Conservation (phyloP, 1,140 invertebrate genomes). For the Heliconius himera region DNA sequence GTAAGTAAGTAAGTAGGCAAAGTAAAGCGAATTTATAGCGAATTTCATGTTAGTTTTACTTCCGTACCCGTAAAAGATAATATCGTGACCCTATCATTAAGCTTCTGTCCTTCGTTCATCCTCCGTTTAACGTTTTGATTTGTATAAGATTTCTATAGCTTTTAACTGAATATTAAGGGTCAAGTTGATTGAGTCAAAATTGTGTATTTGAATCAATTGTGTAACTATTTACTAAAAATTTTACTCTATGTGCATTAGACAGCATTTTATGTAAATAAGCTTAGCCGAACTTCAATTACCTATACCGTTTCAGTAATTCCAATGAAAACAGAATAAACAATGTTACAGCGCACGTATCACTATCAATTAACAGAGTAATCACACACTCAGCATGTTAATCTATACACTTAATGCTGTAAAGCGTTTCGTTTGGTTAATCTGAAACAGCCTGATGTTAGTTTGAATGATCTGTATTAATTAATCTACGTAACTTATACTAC, state of each 20-base stretch:
- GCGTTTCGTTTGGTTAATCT: neutral
- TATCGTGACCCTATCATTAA: too few relatives aligned
- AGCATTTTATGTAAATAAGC: neutral
- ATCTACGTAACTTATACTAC: neutral
- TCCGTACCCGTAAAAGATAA: too few relatives aligned
- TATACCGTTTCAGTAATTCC: neutral
- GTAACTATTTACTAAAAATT: neutral
- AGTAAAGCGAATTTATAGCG: too few relatives aligned
- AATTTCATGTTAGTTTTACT: too few relatives aligned
- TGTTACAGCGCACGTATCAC: neutral
- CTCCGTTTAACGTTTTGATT: too few relatives aligned
- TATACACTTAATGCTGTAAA: neutral
- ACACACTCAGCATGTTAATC: neutral
- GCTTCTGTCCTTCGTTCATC: too few relatives aligned
- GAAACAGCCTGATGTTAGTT: neutral
- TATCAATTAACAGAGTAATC: neutral
- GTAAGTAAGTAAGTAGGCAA: too few relatives aligned
- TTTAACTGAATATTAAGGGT: too few relatives aligned
- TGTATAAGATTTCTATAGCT: too few relatives aligned
- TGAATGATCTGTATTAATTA: neutral
- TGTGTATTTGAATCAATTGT: too few relatives aligned
- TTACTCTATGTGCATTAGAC: neutral
- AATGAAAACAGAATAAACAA: neutral
- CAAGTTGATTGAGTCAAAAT: too few relatives aligned
- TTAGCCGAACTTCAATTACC: neutral